phyloP scores from a whole-genome alignment of 2,113 vertebrate genomes.

The Cacatua alba region DNA sequence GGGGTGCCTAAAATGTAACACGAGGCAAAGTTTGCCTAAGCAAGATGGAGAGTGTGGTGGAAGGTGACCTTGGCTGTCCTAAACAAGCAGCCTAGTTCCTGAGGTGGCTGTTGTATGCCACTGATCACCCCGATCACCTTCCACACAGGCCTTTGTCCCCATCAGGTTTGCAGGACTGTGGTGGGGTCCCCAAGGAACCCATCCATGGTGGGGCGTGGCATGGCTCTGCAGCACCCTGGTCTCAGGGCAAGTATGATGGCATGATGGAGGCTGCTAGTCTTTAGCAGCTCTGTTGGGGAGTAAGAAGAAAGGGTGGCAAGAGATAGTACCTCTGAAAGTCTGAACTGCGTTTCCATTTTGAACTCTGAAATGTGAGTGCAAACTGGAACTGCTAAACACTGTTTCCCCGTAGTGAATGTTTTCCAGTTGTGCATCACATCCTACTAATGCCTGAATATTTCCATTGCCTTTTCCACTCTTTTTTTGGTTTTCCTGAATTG shows the following conservation, averaged over 20 bases:
- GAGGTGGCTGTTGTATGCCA: not conserved
- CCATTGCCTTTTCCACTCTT: not conserved
- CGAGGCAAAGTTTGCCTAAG: not conserved
- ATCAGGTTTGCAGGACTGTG: not conserved
- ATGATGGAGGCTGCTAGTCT: not conserved
- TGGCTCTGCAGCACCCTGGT: not conserved
- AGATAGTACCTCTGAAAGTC: not conserved
- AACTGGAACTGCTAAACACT: not conserved
- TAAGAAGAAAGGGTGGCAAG: not conserved
- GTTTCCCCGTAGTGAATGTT: slow-evolving; percentile 15
- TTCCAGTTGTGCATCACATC: slow-evolving; percentile 26
- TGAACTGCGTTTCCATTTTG: not conserved
- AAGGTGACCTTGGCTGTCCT: not conserved
- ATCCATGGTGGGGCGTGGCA: not conserved
- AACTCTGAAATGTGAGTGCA: not conserved
- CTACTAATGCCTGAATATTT: slow-evolving; percentile 16
- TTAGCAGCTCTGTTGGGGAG: not conserved
- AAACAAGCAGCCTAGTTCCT: not conserved
- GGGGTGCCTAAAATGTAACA: not conserved
- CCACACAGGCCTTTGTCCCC: not conserved
- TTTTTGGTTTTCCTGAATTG: not conserved
- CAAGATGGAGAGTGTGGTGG: not conserved
- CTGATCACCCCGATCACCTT: accelerated
- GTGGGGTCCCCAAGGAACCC: not conserved
- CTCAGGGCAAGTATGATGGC: not conserved